These are phyloP conservation scores for Hiodon tergisus DNA, from an alignment of 2,113 vertebrate genomes.

Conservation along the genomic window DNA sequence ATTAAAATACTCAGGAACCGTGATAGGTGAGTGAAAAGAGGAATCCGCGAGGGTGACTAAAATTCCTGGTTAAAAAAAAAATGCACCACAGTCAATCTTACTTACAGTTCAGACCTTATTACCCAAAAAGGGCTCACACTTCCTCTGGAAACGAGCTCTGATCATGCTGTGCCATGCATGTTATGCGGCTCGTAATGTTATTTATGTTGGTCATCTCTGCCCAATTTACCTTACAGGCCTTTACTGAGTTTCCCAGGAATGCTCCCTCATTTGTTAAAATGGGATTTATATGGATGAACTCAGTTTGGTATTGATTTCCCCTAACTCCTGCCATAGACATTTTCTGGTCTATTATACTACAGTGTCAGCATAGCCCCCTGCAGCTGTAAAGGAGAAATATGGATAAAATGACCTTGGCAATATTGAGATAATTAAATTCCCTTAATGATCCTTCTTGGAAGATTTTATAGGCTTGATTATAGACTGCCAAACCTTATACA, in stretches of 20 bases:
- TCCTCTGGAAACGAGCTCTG: no score
- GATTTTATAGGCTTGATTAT: conserved; percentile 52
- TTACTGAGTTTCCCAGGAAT: background rate
- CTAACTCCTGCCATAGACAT: conserved; percentile 70
- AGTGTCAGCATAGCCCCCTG: conserved; percentile 61
- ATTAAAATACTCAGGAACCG: no score
- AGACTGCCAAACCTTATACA: conserved; percentile 20
- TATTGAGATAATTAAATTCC: conserved; percentile 71
- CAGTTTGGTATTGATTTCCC: conserved; percentile 66
- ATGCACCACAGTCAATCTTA: no score
- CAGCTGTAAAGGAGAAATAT: conserved; percentile 72
- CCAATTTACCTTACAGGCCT: background rate
- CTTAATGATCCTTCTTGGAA: conserved; percentile 62
- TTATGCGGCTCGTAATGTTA: background rate
- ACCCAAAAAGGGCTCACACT: no score
- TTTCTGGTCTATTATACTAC: conserved; percentile 71
- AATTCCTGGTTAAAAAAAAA: no score
- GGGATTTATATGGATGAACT: conserved; percentile 65
- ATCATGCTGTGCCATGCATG: no score
- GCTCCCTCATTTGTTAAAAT: conserved; percentile 46
- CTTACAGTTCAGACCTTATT: no score
- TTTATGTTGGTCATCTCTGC: background rate
- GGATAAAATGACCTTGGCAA: conserved; percentile 71
- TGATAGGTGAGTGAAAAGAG: no score
- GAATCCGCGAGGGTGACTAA: no score